Evolutionary conservation across 1,140 invertebrate species (phyloP).

Genomic region (Dolichoris vasculosae): DNA sequence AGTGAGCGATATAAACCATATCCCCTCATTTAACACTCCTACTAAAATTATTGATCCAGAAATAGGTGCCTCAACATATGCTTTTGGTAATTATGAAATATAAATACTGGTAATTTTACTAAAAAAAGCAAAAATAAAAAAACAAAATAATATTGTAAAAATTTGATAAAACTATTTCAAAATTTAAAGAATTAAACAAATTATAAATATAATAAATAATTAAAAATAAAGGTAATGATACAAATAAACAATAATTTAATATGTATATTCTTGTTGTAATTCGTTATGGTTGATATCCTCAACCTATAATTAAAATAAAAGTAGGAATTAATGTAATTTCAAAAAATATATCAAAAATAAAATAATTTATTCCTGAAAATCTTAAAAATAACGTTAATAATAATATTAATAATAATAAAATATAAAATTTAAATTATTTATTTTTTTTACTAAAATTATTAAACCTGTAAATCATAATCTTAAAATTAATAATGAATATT

Average conservation of each 20-base stretch:
- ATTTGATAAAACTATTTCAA: not conserved
- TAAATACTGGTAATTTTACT: conserved; percentile 81
- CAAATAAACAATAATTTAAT: too few relatives aligned
- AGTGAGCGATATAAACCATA: conserved; percentile 81
- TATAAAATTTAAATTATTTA: conserved; percentile 70
- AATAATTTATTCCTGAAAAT: conserved; percentile 78
- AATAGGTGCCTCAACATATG: too few relatives aligned
- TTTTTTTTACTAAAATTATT: too few relatives aligned
- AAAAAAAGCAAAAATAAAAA: conserved; percentile 68
- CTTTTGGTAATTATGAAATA: conserved; percentile 81
- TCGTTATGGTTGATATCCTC: too few relatives aligned
- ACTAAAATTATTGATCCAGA: too few relatives aligned
- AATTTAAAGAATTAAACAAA: conserved; percentile 60
- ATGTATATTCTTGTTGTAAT: too few relatives aligned
- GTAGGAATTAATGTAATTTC: too few relatives aligned
- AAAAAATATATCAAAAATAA: conserved; percentile 81
- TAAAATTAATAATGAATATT: conserved; percentile 73
- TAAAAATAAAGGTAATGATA: conserved; percentile 78
- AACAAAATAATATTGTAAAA: conserved; percentile 69
- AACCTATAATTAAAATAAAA: too few relatives aligned
- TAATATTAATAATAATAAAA: conserved; percentile 75
- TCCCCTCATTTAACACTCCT: too few relatives aligned
- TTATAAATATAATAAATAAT: conserved; percentile 62
- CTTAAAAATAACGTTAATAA: conserved; percentile 76
- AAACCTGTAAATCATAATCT: conserved; percentile 69